A percentile compares a stretch with the other conserved stretches of the same genome.
phyloP scores from a whole-genome alignment of 2,888 invertebrate genomes.

The Drosophila demipolita region DNA sequence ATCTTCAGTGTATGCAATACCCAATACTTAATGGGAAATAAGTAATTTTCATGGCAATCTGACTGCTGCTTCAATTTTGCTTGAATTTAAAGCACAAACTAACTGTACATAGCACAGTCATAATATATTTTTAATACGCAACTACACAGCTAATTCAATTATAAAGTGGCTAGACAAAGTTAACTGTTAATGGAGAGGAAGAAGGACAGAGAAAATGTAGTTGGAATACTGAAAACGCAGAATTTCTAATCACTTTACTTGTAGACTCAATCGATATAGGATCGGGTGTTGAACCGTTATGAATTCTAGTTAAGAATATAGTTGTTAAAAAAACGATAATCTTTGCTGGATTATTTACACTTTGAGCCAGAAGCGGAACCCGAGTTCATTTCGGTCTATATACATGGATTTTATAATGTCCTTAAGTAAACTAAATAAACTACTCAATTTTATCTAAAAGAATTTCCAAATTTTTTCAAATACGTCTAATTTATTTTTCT shows the following conservation, averaged over 20 bases:
- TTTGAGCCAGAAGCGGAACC: too few species aligned
- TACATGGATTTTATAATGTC: background rate
- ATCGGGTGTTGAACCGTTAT: background rate
- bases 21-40: conserved; percentile 33
- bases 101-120: background rate
- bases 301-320: background rate
- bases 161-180: background rate
- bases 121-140: conserved; percentile 12
- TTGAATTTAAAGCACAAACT: background rate
- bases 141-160: background rate
- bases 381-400: background rate
- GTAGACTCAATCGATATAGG: background rate
- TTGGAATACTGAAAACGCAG: background rate
- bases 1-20: background rate
- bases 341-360: background rate
- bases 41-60: conserved; percentile 36
- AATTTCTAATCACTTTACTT: background rate
- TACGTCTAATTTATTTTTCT: too few species aligned
- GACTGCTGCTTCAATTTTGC: background rate
- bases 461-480: background rate
- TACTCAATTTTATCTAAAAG: background rate
- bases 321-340: background rate
- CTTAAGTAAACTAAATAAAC: background rate
- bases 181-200: background rate
- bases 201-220: background rate